phyloP scores from a whole-genome alignment of 2,797 vertebrate species.

The Antennarius maculatus region DNA sequence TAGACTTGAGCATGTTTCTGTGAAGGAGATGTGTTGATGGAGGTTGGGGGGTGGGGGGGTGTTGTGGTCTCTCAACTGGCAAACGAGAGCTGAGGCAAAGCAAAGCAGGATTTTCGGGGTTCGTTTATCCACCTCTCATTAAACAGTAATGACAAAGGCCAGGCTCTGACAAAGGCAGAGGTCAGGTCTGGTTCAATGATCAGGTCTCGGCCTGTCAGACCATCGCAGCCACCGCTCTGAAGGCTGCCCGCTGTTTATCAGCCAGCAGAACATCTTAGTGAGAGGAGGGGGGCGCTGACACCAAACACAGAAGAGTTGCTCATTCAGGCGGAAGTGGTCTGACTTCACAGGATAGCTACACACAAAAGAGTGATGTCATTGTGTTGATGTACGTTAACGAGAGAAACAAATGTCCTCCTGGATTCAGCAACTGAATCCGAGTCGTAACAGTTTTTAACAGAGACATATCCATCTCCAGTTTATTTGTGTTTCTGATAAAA shows the following conservation, averaged over 20 bases:
- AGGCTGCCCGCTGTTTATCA: constrained; percentile 73
- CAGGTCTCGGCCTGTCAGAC: constrained; percentile 79
- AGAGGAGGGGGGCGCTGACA: constrained; percentile 39
- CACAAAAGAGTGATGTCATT: constrained; percentile 67
- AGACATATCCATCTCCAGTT: constrained; percentile 4
- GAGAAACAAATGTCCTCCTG: constrained; percentile 25
- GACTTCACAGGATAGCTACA: constrained; percentile 61
- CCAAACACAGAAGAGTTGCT: constrained; percentile 55
- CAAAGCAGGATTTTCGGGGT: constrained; percentile 59
- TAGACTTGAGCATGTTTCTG: constrained; percentile 31
- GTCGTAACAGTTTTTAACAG: constrained; percentile 6
- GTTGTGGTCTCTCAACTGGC: constrained; percentile 59
- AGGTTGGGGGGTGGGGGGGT: constrained; percentile 8
- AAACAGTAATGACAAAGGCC: constrained; percentile 80
- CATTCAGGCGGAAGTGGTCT: constrained; percentile 67
- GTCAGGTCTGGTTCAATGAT: constrained; percentile 81
- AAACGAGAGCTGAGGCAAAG: constrained; percentile 53
- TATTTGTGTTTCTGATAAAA: constrained; percentile 25
- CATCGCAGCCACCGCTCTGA: constrained; percentile 72
- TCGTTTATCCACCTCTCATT: constrained; percentile 80
- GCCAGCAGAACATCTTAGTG: constrained; percentile 67
- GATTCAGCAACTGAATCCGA: constrained; percentile 8
- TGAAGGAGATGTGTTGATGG: constrained; percentile 44
- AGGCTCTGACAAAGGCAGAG: constrained; percentile 78
- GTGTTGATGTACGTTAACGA: constrained; percentile 50